Percentiles rank a stretch among this genome's conserved stretches.
phyloP scores from a whole-genome alignment of 92 coral and sea anemone genomes.

The Epizoanthus fatuus region DNA sequence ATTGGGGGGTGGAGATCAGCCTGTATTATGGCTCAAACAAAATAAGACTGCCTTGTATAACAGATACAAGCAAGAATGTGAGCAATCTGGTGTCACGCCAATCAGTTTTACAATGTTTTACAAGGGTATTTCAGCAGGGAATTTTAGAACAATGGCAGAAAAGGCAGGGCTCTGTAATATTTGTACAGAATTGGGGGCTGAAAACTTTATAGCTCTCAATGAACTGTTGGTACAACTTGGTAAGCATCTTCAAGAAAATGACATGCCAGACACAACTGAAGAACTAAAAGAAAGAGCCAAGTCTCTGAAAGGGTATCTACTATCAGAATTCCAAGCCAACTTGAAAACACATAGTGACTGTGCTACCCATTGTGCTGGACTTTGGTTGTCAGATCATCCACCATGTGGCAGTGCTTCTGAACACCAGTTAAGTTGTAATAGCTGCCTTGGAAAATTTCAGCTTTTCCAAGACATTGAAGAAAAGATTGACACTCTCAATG shows the following conservation, averaged over 20 bases:
- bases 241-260: background rate
- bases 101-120: conserved; percentile 25
- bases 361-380: conserved; percentile 60
- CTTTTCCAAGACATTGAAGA: conserved; percentile 22
- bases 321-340: conserved; percentile 52
- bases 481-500: conserved; percentile 20
- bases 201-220: conserved; percentile 26
- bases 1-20: conserved; percentile 48
- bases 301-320: conserved; percentile 41
- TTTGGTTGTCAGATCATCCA: conserved; percentile 42
- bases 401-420: conserved; percentile 37
- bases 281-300: conserved; percentile 31
- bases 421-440: conserved; percentile 12
- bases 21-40: conserved; percentile 46
- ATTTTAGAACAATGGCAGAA: conserved; percentile 39
- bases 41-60: conserved; percentile 37
- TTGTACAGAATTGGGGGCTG: conserved; percentile 43
- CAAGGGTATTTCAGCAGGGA: conserved; percentile 31
- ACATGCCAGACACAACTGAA: conserved; percentile 11
- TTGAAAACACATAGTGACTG: conserved; percentile 43
- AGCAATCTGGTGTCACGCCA: conserved; percentile 36
- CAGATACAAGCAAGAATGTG: conserved; percentile 28
- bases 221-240: conserved; percentile 1
- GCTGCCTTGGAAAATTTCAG: conserved; percentile 26
- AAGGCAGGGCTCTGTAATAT: conserved; percentile 51